Conservation (phyloP, 2,888 invertebrate species). For the Didymodactylos carnosus region DNA sequence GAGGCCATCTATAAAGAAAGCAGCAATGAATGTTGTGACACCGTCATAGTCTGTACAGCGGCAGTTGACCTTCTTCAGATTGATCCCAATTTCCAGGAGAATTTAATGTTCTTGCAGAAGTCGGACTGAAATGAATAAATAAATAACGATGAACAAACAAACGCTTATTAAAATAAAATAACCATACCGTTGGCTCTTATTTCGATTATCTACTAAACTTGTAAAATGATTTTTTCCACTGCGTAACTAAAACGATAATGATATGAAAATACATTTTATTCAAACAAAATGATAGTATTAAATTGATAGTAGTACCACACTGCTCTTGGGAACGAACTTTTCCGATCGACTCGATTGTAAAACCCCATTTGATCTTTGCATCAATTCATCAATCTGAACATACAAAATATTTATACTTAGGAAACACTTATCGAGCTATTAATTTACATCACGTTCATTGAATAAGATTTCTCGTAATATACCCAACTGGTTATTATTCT, state of each 20-base stretch:
- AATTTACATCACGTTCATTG: neutral
- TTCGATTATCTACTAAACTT: neutral
- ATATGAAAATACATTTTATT: neutral
- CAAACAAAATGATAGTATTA: neutral
- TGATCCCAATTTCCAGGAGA: neutral
- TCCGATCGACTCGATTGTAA: neutral
- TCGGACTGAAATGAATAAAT: neutral
- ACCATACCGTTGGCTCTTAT: neutral
- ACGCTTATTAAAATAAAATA: neutral
- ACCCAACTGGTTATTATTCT: neutral
- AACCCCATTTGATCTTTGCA: neutral
- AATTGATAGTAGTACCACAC: neutral
- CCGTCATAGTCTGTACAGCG: rapidly evolving
- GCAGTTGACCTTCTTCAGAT: neutral
- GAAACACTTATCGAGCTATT: too few species aligned
- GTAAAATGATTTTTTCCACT: neutral
- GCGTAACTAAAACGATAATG: neutral
- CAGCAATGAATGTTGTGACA: neutral
- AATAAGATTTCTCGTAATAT: neutral
- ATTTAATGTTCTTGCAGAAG: neutral
- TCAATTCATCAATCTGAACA: neutral
- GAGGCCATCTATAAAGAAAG: neutral
- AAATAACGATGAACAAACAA: neutral
- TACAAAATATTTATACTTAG: neutral
- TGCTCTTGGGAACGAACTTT: neutral